A percentile compares a stretch with the other conserved stretches of the same genome.
These are phyloP conservation scores for Merodon equestris DNA, from an alignment of 2,888 invertebrate genomes.

Conservation along the genomic window DNA sequence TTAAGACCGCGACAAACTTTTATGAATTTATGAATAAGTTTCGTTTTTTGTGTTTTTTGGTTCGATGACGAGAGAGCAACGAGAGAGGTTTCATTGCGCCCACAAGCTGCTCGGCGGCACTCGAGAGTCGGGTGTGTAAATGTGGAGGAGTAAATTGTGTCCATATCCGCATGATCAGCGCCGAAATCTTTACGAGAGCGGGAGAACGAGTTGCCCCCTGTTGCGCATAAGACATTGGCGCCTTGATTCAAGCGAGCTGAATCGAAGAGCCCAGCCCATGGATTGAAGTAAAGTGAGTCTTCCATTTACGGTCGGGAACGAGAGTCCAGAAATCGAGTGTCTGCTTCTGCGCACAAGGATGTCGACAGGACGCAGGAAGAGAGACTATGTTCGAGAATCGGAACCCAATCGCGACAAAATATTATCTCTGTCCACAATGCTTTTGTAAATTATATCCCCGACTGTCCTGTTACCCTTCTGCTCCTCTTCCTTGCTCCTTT, in stretches of 20 bases:
- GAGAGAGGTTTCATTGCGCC: conserved; percentile 53
- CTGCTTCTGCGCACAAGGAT: conserved; percentile 34
- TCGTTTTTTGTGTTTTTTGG: background rate
- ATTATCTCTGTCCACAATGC: conserved; percentile 27
- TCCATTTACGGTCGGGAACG: too few species aligned
- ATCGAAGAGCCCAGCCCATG: too few species aligned
- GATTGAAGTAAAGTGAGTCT: too few species aligned
- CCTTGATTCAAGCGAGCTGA: conserved; percentile 24
- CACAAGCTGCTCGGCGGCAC: conserved; percentile 45
- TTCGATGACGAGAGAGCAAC: conserved; percentile 3
- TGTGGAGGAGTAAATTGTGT: conserved; percentile 60
- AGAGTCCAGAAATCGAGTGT: too few species aligned
- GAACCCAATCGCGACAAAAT: conserved; percentile 52
- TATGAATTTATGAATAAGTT: conserved; percentile 59
- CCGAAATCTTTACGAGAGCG: conserved; percentile 38
- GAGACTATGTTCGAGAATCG: background rate
- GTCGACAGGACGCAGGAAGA: conserved; percentile 35
- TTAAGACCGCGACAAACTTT: conserved; percentile 65
- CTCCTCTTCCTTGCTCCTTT: too few species aligned
- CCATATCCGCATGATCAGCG: conserved; percentile 59
- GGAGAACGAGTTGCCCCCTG: conserved; percentile 58
- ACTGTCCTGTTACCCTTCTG: background rate
- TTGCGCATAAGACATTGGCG: conserved; percentile 66
- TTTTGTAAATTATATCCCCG: conserved; percentile 38
- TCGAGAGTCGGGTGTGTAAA: conserved; percentile 4